phyloP scores from a whole-genome alignment of 2,797 vertebrate species.

The Eulemur mongoz region DNA sequence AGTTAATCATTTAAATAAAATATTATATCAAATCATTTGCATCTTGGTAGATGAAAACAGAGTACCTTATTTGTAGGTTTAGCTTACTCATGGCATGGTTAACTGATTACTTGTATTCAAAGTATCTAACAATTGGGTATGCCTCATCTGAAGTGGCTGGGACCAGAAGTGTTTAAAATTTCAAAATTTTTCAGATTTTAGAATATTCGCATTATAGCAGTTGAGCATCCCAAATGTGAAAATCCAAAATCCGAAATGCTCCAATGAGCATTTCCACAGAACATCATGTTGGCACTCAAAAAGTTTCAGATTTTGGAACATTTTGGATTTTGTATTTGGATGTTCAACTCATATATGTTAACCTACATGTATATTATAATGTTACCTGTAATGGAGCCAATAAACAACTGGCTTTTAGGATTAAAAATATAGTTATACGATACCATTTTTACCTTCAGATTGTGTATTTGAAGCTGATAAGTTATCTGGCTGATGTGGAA shows the following conservation, averaged over 20 bases:
- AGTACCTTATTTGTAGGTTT: constrained; percentile 11
- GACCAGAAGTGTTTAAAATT: neutral
- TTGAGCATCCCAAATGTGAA: neutral
- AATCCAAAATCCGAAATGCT: neutral
- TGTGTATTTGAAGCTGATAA: constrained; percentile 63
- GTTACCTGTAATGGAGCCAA: neutral
- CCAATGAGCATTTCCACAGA: neutral
- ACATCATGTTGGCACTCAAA: neutral
- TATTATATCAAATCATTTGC: neutral
- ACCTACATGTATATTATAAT: neutral
- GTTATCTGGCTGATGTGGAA: constrained; percentile 72
- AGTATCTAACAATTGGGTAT: neutral
- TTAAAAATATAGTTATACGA: neutral
- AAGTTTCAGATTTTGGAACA: neutral
- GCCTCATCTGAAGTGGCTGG: neutral
- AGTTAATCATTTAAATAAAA: constrained; percentile 3
- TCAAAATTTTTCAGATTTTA: neutral
- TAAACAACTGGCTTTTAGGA: neutral
- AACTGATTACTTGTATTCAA: neutral
- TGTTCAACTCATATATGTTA: neutral
- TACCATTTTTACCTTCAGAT: constrained; percentile 81
- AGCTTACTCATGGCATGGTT: neutral
- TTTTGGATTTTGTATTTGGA: neutral
- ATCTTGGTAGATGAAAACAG: neutral
- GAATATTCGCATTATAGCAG: neutral